Evolutionary conservation across 1,140 invertebrate species (phyloP), one percentile per base, ranked within the genome.

Genomic region (Bombus haemorrhoidalis): DNA sequence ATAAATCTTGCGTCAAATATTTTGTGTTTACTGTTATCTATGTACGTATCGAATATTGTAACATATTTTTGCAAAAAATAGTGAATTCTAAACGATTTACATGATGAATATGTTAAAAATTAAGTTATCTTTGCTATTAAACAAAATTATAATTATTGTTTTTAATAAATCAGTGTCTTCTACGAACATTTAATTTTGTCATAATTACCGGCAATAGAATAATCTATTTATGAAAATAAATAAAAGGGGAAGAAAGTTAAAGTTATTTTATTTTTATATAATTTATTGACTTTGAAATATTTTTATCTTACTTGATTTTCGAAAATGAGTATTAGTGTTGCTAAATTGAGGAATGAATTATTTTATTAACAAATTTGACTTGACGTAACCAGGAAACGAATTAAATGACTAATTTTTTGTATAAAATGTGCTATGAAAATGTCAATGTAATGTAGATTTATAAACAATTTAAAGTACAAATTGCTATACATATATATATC

Each of bases 131-230:
- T 47, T n/a, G 57, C 13, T 78, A 18, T 86, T 89, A 89, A 34
- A 57, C 47, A 73, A 62, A 47, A 81, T 25, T 86, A 85, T 88
- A 81, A 68, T 86, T 84, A 89, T 83, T 57, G 39, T 89, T 89
- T 81, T 69, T 81, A 89, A 89, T 89, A 89, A 86, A 89, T 83
- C 68, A 69, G 71, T 83, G 62, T 73, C 59, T 59, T 64, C 73
- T 66, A 71, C 22, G 41, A 76, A 39, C 41, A n/a, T 57, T 59
- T 78, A 34, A 59, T 37, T 75, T 74, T 75, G 22, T 79, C 66
- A 69, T 76, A 22, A 68, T 68, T 39, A 39, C 12, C 28, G 0
- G 10, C 15, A 34, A 39, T 62, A n/a, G 32, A 69, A 57, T 37
- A 68, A 28, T 22, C 32, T 32, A n/a, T 34, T 6, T 32, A 43